Percentiles rank a stretch among this genome's conserved stretches.
phyloP scores from a whole-genome alignment of 2,113 vertebrate species.

The Anolis sagrei region DNA sequence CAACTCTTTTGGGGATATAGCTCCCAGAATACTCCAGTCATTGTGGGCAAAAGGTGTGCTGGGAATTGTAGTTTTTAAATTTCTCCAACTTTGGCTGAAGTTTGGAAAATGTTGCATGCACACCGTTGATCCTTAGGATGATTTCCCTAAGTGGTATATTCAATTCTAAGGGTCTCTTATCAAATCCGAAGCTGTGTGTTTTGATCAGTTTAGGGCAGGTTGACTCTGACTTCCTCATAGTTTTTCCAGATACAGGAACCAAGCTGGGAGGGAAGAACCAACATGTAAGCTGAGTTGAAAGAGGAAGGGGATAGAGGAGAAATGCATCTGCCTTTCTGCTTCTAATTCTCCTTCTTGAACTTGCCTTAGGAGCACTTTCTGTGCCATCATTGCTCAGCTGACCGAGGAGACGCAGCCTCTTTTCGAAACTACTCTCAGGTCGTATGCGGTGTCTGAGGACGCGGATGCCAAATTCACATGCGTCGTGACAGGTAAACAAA shows the following conservation, averaged over 20 bases:
- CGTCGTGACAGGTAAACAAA: slow-evolving; percentile 89
- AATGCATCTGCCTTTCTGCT: background rate
- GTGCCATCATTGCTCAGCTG: slow-evolving; percentile 95
- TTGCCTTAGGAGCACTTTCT: slow-evolving; percentile 93
- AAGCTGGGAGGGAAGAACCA: background rate
- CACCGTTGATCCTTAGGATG: background rate
- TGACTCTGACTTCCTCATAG: background rate
- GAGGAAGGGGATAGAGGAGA: too few species aligned
- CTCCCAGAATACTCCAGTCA: too few species aligned
- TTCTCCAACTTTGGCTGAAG: background rate
- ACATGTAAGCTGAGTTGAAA: background rate
- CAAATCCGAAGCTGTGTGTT: too few species aligned
- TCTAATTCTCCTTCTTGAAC: slow-evolving; percentile 74
- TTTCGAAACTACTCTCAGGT: slow-evolving; percentile 94
- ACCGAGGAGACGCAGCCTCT: slow-evolving; percentile 95
- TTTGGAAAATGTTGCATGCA: background rate
- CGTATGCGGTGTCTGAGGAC: slow-evolving; percentile 91
- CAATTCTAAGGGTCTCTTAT: background rate
- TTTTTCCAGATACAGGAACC: background rate
- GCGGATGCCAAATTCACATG: slow-evolving; percentile 95
- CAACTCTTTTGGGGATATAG: too few species aligned
- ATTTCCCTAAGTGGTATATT: background rate
- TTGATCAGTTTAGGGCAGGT: background rate
- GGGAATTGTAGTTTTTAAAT: too few species aligned
- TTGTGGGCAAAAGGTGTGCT: too few species aligned